phyloP scores from a whole-genome alignment of 2,888 invertebrate genomes.

The Galerucella nymphaeae region DNA sequence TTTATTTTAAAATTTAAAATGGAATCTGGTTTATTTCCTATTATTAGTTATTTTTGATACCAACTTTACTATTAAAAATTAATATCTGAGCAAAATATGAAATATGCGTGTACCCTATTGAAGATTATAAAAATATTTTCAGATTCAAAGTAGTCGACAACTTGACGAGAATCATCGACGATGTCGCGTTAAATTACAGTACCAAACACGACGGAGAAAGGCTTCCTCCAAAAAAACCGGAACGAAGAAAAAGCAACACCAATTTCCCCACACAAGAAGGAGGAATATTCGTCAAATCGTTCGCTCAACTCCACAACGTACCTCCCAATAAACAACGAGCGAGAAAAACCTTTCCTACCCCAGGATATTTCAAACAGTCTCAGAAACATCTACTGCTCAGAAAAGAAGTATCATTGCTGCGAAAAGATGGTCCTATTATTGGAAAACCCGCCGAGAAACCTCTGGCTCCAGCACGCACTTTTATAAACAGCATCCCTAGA shows the following conservation, averaged over 20 bases:
- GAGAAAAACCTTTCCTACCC: slow-evolving; percentile 58
- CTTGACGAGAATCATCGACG: slow-evolving; percentile 49
- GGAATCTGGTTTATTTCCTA: no score
- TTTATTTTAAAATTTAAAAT: no score
- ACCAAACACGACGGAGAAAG: slow-evolving; percentile 38
- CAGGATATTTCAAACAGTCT: slow-evolving; percentile 42
- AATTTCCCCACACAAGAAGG: slow-evolving; percentile 42
- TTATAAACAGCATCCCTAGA: not conserved
- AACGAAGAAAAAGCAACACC: slow-evolving; percentile 23
- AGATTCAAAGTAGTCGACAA: slow-evolving; percentile 49
- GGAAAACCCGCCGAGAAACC: slow-evolving; percentile 8
- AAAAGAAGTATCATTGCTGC: slow-evolving; percentile 17
- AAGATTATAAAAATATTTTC: not conserved
- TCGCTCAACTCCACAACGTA: slow-evolving; percentile 52
- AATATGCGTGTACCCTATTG: no score
- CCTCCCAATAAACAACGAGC: slow-evolving; percentile 55
- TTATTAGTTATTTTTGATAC: no score
- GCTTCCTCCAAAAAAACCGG: slow-evolving; percentile 36
- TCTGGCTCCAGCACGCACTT: not conserved
- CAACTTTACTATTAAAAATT: no score
- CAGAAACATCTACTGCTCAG: slow-evolving; percentile 12
- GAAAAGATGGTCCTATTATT: slow-evolving; percentile 9
- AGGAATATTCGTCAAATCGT: slow-evolving; percentile 59
- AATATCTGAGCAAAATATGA: no score
- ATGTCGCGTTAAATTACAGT: slow-evolving; percentile 49